Conservation (phyloP, 2,113 vertebrate species). For the Syngnathus typhle region DNA sequence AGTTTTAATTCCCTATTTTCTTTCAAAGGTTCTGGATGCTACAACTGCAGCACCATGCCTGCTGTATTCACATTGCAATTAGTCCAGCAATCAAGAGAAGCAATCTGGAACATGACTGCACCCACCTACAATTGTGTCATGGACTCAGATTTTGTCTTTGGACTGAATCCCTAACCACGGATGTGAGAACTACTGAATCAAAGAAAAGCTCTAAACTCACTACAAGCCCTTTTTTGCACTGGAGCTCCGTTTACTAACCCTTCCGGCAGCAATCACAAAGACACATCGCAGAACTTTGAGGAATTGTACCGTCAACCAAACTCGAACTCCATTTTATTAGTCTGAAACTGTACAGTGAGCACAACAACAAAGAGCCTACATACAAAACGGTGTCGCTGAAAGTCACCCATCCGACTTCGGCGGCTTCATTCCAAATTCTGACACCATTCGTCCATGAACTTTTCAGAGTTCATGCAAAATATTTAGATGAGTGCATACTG, state of each 20-base stretch:
- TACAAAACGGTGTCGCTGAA: not conserved
- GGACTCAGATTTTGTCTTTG: slow-evolving; percentile 14
- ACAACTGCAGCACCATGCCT: not conserved
- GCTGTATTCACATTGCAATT: slow-evolving; percentile 14
- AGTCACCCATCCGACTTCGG: not conserved
- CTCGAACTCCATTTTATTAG: not conserved
- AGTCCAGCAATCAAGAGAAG: slow-evolving; percentile 8
- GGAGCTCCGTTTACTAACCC: not conserved
- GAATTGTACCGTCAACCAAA: not conserved
- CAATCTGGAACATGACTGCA: slow-evolving; percentile 17
- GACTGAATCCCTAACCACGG: not conserved
- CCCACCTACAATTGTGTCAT: slow-evolving; percentile 6
- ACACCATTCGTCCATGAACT: not conserved
- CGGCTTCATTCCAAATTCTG: not conserved
- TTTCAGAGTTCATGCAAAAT: slow-evolving; percentile 17
- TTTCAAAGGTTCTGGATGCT: slow-evolving; percentile 38
- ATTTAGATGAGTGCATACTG: not conserved
- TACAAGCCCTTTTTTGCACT: not conserved
- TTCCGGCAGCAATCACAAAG: not conserved
- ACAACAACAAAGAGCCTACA: not conserved
- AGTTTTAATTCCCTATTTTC: slow-evolving; percentile 31
- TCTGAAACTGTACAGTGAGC: not conserved
- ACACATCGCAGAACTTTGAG: not conserved
- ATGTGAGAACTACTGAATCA: not conserved
- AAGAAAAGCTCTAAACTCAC: not conserved